phyloP scores from a whole-genome alignment of 2,888 invertebrate species.

The Cetonia aurata region DNA sequence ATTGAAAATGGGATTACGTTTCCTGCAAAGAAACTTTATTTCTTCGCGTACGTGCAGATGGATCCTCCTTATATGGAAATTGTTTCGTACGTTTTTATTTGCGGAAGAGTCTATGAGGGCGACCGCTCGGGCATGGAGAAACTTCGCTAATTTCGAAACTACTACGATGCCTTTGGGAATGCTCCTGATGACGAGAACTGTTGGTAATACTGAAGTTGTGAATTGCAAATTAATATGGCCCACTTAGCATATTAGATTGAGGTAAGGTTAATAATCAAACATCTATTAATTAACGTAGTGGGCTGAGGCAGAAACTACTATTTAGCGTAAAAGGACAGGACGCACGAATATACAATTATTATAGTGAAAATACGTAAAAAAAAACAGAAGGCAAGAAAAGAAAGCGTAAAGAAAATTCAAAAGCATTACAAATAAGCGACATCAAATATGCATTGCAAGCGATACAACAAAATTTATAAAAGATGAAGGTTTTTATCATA shows the following conservation, averaged over 20 bases:
- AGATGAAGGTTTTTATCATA: too few species aligned
- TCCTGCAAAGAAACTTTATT: slow-evolving; percentile 33
- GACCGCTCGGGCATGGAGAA: not conserved
- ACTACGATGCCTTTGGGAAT: slow-evolving; percentile 13
- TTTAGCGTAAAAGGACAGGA: too few species aligned
- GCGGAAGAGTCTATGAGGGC: slow-evolving; percentile 5
- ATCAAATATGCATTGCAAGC: too few species aligned
- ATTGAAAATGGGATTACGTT: slow-evolving; percentile 41
- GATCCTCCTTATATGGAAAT: slow-evolving; percentile 27
- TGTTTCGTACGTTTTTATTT: slow-evolving; percentile 38
- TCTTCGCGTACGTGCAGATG: slow-evolving; percentile 11
- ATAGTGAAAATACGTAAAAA: too few species aligned
- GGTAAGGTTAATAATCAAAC: not conserved
- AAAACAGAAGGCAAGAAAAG: too few species aligned
- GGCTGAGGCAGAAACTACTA: too few species aligned
- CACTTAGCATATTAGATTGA: not conserved
- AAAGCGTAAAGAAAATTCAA: too few species aligned
- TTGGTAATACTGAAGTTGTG: slow-evolving; percentile 2
- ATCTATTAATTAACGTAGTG: too few species aligned
- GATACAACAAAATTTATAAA: too few species aligned
- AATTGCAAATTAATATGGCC: slow-evolving; percentile 26
- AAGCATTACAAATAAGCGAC: too few species aligned
- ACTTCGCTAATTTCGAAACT: slow-evolving; percentile 23
- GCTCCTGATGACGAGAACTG: slow-evolving; percentile 27
- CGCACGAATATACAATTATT: too few species aligned